phyloP scores from a whole-genome alignment of 1,140 invertebrate genomes.

The Drosophila quadrilineata region DNA sequence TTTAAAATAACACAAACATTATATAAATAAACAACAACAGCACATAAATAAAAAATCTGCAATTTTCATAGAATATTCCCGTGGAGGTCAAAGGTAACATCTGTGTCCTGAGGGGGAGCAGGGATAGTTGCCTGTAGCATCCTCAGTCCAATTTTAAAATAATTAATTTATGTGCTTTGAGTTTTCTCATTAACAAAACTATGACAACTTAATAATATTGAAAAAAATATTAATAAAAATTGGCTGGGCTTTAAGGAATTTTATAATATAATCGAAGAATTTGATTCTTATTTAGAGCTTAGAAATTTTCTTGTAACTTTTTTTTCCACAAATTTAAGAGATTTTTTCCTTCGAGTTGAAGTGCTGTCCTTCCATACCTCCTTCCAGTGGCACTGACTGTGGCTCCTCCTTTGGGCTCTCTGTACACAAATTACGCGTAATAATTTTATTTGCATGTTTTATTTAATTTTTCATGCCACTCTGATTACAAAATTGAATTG shows the following conservation, averaged over 20 bases:
- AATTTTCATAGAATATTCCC: background rate
- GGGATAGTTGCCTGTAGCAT: too few relatives aligned
- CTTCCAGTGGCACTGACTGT: background rate
- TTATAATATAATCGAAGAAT: too few relatives aligned
- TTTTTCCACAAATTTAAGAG: slow-evolving; percentile 14
- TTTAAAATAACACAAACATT: slow-evolving; percentile 43
- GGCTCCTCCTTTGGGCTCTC: slow-evolving; percentile 10
- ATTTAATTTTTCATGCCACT: slow-evolving; percentile 79
- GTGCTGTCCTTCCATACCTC: background rate
- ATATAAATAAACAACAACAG: slow-evolving; percentile 34
- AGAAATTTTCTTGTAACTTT: background rate
- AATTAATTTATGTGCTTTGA: too few relatives aligned
- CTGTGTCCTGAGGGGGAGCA: too few relatives aligned
- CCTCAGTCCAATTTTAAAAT: too few relatives aligned
- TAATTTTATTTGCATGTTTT: slow-evolving; percentile 80
- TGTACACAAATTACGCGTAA: slow-evolving; percentile 75
- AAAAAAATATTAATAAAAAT: too few relatives aligned
- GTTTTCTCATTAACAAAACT: too few relatives aligned
- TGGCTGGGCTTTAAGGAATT: too few relatives aligned
- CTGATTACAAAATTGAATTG: slow-evolving; percentile 79
- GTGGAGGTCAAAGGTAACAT: too few relatives aligned
- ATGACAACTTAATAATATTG: too few relatives aligned
- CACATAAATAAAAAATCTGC: slow-evolving; percentile 5
- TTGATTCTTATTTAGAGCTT: too few relatives aligned
- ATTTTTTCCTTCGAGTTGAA: slow-evolving; percentile 11